Base-by-base conservation (phyloP, 2,113 vertebrate genomes). In the Meles meles region DNA sequence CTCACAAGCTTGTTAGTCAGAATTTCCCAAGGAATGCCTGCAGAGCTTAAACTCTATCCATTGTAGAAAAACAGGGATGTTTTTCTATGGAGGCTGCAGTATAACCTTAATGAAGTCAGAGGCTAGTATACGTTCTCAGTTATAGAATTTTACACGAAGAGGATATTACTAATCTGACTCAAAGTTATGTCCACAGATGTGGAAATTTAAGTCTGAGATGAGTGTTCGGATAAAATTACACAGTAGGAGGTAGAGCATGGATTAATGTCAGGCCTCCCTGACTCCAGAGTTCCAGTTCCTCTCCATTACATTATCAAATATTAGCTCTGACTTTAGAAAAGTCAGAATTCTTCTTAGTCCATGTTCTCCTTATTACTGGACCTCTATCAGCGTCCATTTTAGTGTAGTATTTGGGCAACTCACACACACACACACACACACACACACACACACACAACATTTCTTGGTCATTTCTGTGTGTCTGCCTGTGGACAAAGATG, bases 1-100 rank as follows among this genome's bases (percentile, higher is more conserved):
- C 94, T 94, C 95, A 52, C 85, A 76, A 94, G 95, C 59, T 97
- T 97, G 97, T 90, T 52, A 95, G 25, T 77, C 55, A 87, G 61
- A 82, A 29, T 87, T 97, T 96, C 52, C 17, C 86, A 81, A 57
- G 63, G 57, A 77, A 95, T 88, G 94, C 2, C 37, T 55, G 63
- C 72, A 93, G 92, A 90, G n/a, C 14, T 49, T 77, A 93, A 94
- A 52, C 52, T 49, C 13, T 49, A 29, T 55, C 72, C 63, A n/a
- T 55, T 87, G 2, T 9, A 55, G 97, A 88, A 44, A 98, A 94
- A 34, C 27, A 59, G 72, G 1, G 20, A 80, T 89, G 29, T n/a
- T 85, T 96, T 18, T 97, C 96, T 94, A 34, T 96, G 80, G 49
- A n/a, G 49, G n/a, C 25, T 96, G 52, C 17, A 90, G 27, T 94